These are phyloP conservation scores for Halcyon badia DNA, from an alignment of 2,797 vertebrate genomes.

Conservation along the genomic window DNA sequence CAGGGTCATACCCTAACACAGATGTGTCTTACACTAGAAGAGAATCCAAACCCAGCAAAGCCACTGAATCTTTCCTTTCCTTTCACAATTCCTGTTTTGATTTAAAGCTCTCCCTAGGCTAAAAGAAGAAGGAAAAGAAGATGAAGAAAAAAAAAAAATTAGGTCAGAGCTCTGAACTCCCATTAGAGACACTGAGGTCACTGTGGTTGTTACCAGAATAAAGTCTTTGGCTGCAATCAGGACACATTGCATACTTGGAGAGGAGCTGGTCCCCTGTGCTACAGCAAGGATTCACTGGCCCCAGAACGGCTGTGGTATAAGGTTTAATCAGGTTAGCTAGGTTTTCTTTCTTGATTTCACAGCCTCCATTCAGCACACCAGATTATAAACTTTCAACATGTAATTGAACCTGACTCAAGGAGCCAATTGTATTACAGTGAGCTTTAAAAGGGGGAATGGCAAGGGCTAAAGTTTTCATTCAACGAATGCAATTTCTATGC, in stretches of 20 bases:
- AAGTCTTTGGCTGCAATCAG: neutral
- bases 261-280: neutral
- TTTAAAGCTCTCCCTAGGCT: neutral
- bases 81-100: neutral
- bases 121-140: neutral
- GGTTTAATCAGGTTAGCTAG: constrained; percentile 71
- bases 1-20: neutral
- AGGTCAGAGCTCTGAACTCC: constrained; percentile 3
- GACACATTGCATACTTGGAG: neutral
- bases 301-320: neutral
- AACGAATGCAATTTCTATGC: constrained; percentile 76
- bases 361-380: constrained; percentile 66
- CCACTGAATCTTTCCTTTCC: neutral
- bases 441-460: constrained; percentile 74
- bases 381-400: constrained; percentile 77
- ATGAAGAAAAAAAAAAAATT: neutral
- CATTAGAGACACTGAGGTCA: neutral
- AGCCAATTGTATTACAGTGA: constrained; percentile 74
- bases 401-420: constrained; percentile 77
- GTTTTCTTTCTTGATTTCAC: constrained; percentile 78
- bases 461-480: constrained; percentile 79
- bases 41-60: neutral
- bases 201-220: neutral
- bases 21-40: neutral
- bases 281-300: constrained; percentile 20